These are phyloP conservation scores for Rhagoletis zephyria DNA, from an alignment of 1,140 invertebrate genomes.

Conservation along the genomic window DNA sequence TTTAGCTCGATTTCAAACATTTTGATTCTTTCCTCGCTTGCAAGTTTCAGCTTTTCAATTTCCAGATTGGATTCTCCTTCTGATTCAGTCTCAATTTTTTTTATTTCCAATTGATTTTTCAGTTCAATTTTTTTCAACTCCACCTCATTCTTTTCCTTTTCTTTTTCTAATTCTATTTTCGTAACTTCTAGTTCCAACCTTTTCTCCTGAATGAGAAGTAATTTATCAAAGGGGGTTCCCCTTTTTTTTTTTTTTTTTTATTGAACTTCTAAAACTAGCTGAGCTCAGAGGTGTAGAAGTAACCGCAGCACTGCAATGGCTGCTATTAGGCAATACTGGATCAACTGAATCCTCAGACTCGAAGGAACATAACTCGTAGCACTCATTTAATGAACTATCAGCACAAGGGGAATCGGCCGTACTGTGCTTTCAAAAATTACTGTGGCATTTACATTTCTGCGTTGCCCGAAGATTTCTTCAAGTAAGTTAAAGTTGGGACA, in stretches of 20 bases:
- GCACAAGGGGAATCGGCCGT: background rate
- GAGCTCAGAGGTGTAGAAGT: background rate
- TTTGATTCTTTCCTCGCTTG: too few relatives aligned
- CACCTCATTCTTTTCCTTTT: too few relatives aligned
- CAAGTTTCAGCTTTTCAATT: too few relatives aligned
- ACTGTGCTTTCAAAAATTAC: slow-evolving; percentile 15
- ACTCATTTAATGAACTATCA: background rate
- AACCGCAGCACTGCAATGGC: background rate
- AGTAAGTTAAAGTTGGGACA: background rate
- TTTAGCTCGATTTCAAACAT: too few relatives aligned
- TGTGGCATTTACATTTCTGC: background rate
- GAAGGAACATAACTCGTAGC: background rate
- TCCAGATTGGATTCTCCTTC: too few relatives aligned
- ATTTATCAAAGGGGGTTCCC: too few relatives aligned
- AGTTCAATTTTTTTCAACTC: too few relatives aligned
- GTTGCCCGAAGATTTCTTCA: background rate
- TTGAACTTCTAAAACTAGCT: background rate
- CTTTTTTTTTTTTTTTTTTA: background rate
- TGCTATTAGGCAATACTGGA: background rate
- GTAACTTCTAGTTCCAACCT: too few relatives aligned
- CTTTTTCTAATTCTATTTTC: too few relatives aligned
- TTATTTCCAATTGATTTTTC: too few relatives aligned
- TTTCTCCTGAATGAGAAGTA: too few relatives aligned
- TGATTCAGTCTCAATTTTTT: too few relatives aligned
- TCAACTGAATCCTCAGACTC: background rate